Conservation (phyloP, 2,797 vertebrate genomes). For the Rhabdomys pumilio region DNA sequence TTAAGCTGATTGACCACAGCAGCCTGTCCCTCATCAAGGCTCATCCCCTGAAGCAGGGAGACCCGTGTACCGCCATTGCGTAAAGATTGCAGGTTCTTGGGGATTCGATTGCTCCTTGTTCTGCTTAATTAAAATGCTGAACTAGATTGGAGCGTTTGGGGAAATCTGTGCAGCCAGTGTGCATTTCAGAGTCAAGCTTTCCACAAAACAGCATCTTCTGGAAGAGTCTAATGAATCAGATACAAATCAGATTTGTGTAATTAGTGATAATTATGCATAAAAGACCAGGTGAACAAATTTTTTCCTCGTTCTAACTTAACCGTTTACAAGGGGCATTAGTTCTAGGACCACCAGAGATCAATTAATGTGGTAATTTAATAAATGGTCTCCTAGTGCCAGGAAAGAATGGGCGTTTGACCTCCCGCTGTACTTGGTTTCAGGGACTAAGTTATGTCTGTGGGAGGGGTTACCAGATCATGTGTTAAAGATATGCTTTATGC, state of each 20-base stretch:
- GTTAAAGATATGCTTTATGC: constrained; percentile 61
- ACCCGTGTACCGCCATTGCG: neutral
- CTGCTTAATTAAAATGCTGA: constrained; percentile 62
- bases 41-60: constrained; percentile 11
- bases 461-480: constrained; percentile 51
- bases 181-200: neutral
- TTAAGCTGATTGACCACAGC: neutral
- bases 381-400: constrained; percentile 29
- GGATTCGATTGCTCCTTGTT: neutral
- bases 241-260: constrained; percentile 26
- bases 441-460: constrained; percentile 49
- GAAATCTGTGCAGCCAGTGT: constrained; percentile 18
- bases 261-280: constrained; percentile 54
- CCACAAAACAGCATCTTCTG: neutral
- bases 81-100: neutral
- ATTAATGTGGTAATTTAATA: constrained; percentile 70
- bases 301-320: constrained; percentile 44
- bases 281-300: constrained; percentile 54
- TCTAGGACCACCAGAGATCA: constrained; percentile 26
- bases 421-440: constrained; percentile 41
- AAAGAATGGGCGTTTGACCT: constrained; percentile 63
- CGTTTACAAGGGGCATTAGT: constrained; percentile 59
- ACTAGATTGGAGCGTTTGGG: neutral
- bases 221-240: constrained; percentile 35
- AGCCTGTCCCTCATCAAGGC: constrained; percentile 4